These are phyloP conservation scores for Centroberyx gerrardi DNA, from an alignment of 2,797 vertebrate genomes.

Conservation along the genomic window DNA sequence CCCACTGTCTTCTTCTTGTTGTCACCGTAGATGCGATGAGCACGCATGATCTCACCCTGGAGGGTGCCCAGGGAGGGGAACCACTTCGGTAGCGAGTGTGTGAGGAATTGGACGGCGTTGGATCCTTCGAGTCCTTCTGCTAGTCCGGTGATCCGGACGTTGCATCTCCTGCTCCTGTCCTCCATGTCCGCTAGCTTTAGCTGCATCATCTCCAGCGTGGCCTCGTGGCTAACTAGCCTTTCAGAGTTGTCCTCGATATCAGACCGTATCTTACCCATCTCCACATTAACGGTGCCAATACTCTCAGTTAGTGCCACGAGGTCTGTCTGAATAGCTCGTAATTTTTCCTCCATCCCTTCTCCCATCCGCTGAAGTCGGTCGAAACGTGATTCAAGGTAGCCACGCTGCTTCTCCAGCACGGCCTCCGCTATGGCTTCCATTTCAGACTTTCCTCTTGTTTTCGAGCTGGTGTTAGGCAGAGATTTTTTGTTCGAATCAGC, in stretches of 20 bases:
- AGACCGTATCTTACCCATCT: neutral
- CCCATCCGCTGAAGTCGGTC: conserved; percentile 9
- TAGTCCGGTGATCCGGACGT: neutral
- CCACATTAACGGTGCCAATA: neutral
- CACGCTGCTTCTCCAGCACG: conserved; percentile 11
- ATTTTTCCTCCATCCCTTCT: neutral
- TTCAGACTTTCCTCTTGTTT: neutral
- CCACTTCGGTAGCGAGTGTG: conserved; percentile 6
- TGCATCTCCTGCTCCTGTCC: conserved; percentile 18
- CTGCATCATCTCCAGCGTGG: too few relatives aligned
- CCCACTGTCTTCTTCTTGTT: neutral
- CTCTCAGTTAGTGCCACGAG: conserved; percentile 1
- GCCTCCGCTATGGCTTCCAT: conserved; percentile 1
- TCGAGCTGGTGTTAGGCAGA: too few relatives aligned
- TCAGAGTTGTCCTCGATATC: neutral
- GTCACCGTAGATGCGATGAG: neutral
- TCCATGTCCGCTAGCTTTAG: conserved; percentile 14
- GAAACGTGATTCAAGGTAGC: conserved; percentile 11
- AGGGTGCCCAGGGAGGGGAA: neutral
- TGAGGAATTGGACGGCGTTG: conserved; percentile 7
- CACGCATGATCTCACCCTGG: conserved; percentile 8
- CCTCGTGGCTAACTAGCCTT: neutral
- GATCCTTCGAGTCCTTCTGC: conserved; percentile 12
- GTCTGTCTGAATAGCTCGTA: conserved; percentile 1
- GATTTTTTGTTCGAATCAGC: neutral